These are phyloP conservation scores for Hemichromis elongatus DNA, from an alignment of 2,113 vertebrate species.

Conservation along the genomic window DNA sequence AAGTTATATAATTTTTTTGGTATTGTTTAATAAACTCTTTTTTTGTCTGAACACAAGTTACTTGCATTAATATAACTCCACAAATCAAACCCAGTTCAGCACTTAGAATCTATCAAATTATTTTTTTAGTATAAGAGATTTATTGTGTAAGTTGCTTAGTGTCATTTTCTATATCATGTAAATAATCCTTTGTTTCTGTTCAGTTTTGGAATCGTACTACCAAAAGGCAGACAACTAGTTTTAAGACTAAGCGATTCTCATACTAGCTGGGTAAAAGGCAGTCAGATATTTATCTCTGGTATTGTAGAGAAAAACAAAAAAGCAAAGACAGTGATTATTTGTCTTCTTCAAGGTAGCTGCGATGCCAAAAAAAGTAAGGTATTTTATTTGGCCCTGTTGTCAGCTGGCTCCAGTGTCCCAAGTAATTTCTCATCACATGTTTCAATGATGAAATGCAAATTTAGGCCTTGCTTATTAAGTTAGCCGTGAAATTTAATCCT, in stretches of 20 bases:
- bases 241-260: not conserved
- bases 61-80: not conserved
- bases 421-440: not conserved
- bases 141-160: not conserved
- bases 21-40: not conserved
- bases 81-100: not conserved
- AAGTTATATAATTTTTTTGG: not conserved
- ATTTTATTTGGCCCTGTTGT: not conserved
- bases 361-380: not conserved
- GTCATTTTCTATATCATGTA: not conserved
- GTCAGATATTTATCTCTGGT: not conserved
- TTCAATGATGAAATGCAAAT: not conserved
- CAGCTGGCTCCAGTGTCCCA: not conserved
- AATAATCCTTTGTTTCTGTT: not conserved
- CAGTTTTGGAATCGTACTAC: accelerated
- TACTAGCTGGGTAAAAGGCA: not conserved
- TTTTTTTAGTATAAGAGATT: not conserved
- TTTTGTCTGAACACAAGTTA: not conserved
- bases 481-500: not conserved
- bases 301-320: not conserved
- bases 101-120: accelerated
- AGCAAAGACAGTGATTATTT: accelerated
- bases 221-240: not conserved
- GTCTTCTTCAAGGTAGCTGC: not conserved
- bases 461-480: not conserved